These are phyloP conservation scores for sheep (Ovis aries) DNA, from an alignment of 2,113 vertebrate species.

Conservation along the genomic window ARS-UI_Ramb_v3.0 NC_056078.1:10743001-10743500, in stretches of 20 bases:
- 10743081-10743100: background rate
- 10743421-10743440: background rate
- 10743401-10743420: background rate
- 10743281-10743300: background rate
- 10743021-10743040: background rate
- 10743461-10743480: background rate
- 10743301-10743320: background rate
- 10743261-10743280: background rate
- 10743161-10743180: background rate
- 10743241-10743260: background rate
- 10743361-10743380: background rate
- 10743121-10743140: background rate
- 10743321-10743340: background rate
- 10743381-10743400: background rate
- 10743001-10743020: background rate
- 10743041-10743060: background rate
- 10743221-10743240: background rate
- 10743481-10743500: background rate
- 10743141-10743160: background rate
- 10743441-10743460: background rate
- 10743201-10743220: background rate
- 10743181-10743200: background rate
- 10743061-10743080: fast-evolving
- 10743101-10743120: background rate
- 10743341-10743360: background rate